Evolutionary conservation across 2,888 invertebrate species (phyloP), one percentile per base, ranked within the genome.

Genomic region (Oeneis ivallda): DNA sequence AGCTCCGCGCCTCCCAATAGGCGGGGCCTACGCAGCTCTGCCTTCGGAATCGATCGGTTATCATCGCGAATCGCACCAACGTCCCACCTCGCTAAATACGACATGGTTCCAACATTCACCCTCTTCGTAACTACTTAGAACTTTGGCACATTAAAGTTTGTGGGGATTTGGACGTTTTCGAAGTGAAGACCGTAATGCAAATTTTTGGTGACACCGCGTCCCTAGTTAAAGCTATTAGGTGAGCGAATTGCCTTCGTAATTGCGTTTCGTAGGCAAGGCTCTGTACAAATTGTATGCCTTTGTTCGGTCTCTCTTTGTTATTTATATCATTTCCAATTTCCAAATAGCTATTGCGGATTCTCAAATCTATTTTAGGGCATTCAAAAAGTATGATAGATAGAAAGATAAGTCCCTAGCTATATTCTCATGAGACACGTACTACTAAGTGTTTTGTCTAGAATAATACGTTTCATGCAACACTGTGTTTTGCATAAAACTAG

Each of bases 221-320:
- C 79, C 76, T 70, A 76, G 81, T 84, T 68, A 84, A 79, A 82
- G 86, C 84, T 85, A 89, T 87, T 88, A 89, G 78, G 82, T 83
- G 84, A 85, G 83, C 81, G 81, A 80, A 89, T 87, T 88, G 91
- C 85, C 84, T 81, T 83, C 78, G 84, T 91, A 89, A 92, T 88
- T 91, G 85, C 80, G 85, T 92, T 91, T 88, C 79, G 89, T 86
- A 87, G 86, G 84, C 89, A 89, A 87, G 85, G 82, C 86, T 88
- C 89, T 88, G 84, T 84, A 77, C 71, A 74, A 79, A 76, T 78
- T 77, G 79, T 78, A 64, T 76, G 73, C 74, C 82, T 86, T 85
- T 85, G 85, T 83, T 80, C 76, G 76, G 79, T 73, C 76, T 78
- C 79, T 79, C 81, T 83, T 84, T 85, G 81, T 83, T 82, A 84